These are phyloP conservation scores for Drosophila picticornis DNA, from an alignment of 2,888 invertebrate genomes.

Conservation along the genomic window DNA sequence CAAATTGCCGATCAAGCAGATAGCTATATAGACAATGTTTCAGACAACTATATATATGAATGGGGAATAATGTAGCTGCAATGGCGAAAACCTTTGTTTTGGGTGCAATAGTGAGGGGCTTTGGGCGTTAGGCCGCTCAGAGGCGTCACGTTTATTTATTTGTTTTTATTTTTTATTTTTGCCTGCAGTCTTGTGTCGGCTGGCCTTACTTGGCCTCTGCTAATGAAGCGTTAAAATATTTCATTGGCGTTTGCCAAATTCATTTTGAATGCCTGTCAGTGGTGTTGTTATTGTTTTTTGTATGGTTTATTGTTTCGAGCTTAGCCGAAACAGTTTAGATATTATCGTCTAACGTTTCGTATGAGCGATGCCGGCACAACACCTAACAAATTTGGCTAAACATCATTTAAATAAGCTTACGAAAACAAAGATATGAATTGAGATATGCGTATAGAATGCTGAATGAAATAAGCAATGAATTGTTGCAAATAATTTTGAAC, in stretches of 20 bases:
- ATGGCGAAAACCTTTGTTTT: slow-evolving; percentile 11
- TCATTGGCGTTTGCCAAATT: slow-evolving; percentile 12
- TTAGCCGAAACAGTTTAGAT: slow-evolving; percentile 3
- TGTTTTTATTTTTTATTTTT: slow-evolving; percentile 3
- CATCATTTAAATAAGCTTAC: too few species aligned
- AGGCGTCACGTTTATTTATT: slow-evolving; percentile 17
- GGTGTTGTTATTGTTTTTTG: slow-evolving; percentile 14
- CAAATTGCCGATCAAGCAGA: slow-evolving; percentile 69
- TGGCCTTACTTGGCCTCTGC: slow-evolving; percentile 14
- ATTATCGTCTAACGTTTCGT: slow-evolving; percentile 37
- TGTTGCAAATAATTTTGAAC: background rate
- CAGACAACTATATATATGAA: slow-evolving; percentile 16
- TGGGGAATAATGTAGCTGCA: slow-evolving; percentile 8
- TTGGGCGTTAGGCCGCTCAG: slow-evolving; percentile 5
- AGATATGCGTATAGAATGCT: background rate
- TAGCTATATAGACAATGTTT: slow-evolving; percentile 29
- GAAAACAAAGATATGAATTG: background rate
- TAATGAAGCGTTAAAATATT: slow-evolving; percentile 21
- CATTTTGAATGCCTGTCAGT: slow-evolving; percentile 30
- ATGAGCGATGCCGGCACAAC: slow-evolving; percentile 22
- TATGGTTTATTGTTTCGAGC: slow-evolving; percentile 11
- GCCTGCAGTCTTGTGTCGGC: slow-evolving; percentile 1
- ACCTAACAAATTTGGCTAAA: background rate
- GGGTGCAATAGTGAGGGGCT: slow-evolving; percentile 9
- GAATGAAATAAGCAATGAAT: background rate